Evolutionary conservation across 2,797 vertebrate species (phyloP).

Genomic region (Mycteria americana): DNA sequence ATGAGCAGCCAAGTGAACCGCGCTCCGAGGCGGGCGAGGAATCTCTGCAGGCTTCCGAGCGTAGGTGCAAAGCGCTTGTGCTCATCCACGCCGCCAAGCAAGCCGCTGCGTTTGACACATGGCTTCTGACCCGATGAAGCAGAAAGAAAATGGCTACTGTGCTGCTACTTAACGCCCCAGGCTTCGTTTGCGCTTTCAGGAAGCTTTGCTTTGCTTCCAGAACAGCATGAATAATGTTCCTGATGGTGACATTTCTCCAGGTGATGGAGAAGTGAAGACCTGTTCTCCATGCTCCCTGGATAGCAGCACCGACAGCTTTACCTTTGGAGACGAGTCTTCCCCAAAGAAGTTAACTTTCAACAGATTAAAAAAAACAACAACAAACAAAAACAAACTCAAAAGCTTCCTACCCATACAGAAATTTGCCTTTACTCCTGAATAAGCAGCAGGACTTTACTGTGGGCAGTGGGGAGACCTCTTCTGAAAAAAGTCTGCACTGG

Average conservation of each 20-base stretch:
- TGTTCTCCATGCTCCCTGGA: neutral
- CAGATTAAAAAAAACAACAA: neutral
- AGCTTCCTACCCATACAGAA: too few relatives aligned
- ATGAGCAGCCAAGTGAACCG: neutral
- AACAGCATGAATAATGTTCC: neutral
- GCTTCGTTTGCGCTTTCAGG: neutral
- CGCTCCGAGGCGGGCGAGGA: accelerated
- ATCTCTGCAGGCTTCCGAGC: neutral
- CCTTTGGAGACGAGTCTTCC: neutral
- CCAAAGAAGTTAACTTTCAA: neutral
- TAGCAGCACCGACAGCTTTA: neutral
- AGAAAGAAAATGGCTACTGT: neutral
- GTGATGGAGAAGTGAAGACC: neutral
- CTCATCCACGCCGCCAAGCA: neutral
- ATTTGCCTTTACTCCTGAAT: neutral
- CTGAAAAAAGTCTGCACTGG: neutral
- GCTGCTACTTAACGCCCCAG: neutral
- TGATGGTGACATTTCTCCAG: neutral
- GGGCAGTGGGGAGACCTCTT: neutral
- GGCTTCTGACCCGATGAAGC: neutral
- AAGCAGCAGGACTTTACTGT: neutral
- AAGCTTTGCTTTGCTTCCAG: neutral
- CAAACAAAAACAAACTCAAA: neutral
- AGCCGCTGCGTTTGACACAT: neutral
- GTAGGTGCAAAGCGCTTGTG: neutral